phyloP scores from a whole-genome alignment of 2,888 invertebrate species.

The Rhamnusium bicolor region DNA sequence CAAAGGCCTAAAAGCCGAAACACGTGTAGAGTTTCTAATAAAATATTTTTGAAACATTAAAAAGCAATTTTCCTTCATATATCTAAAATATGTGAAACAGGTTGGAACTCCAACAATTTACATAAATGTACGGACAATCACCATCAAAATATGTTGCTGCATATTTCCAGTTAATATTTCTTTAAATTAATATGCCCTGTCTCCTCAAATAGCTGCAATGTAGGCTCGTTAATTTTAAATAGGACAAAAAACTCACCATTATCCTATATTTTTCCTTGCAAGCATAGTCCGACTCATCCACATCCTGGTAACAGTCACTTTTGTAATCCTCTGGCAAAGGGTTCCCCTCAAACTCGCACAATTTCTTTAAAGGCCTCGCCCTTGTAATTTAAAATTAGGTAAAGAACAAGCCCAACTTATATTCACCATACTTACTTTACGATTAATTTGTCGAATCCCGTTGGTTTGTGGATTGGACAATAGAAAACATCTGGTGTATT shows the following conservation, averaged over 20 bases:
- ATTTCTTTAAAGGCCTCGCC: constrained; percentile 79
- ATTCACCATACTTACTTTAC: constrained; percentile 73
- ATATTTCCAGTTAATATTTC: not conserved
- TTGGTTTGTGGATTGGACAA: constrained; percentile 85
- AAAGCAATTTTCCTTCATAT: too few relatives aligned
- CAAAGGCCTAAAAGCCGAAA: too few relatives aligned
- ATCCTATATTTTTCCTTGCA: constrained; percentile 87
- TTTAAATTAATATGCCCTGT: not conserved
- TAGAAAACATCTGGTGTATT: constrained; percentile 87
- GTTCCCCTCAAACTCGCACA: constrained; percentile 83
- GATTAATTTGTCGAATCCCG: constrained; percentile 81
- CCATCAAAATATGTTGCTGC: constrained; percentile 28
- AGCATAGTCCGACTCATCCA: constrained; percentile 85
- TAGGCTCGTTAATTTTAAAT: not conserved
- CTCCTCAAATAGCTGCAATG: constrained; percentile 8
- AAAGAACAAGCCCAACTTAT: constrained; percentile 5
- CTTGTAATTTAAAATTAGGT: constrained; percentile 62
- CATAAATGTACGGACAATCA: too few relatives aligned
- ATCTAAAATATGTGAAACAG: too few relatives aligned
- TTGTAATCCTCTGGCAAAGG: constrained; percentile 82
- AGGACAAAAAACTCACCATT: constrained; percentile 76
- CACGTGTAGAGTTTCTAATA: too few relatives aligned
- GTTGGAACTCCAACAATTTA: too few relatives aligned
- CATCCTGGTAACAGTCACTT: constrained; percentile 85
- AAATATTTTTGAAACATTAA: too few relatives aligned